Evolutionary conservation across 2,888 invertebrate genomes (phyloP), one percentile per base, ranked within the genome.

Genomic region (Drosophila falleni): DNA sequence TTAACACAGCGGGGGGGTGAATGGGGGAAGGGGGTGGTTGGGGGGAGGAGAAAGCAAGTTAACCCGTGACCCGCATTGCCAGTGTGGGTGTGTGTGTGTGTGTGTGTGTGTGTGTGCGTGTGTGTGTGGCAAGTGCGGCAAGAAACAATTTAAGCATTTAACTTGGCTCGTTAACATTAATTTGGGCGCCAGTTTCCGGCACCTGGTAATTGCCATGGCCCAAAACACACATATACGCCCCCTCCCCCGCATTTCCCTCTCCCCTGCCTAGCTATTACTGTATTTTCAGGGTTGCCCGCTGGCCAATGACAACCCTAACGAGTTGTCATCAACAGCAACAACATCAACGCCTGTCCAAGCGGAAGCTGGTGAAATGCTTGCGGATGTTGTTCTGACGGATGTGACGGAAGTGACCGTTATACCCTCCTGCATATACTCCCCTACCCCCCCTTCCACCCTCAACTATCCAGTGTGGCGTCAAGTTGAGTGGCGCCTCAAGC

Each of bases 141-240:
- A 78, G 74, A 77, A 79, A 79, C 79, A 80, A 80, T 80, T 80
- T 78, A 73, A 71, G 46, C 75, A 81, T 81, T 81, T 78, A 81
- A 81, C 72, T 81, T 79, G 71, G 62, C 81, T 78, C 81, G 81
- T 81, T 81, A 76, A 78, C 81, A 81, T 81, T 81, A 81, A 81
- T 81, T 81, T 81, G 62, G 67, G 64, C 71, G 68, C 61, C 81
- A 71, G 73, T 71, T 80, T 72, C 78, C 79, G 67, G 73, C 49
- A 31, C 60, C 55, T 59, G 61, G 60, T 65, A 71, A 74, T 68
- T 66, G 76, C 66, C 73, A 49, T 49, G 41, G 46, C 59, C 56
- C 37, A 44, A 51, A 53, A 46, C 66, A 61, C 59, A 62, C 16
- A 50, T 42, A 50, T 10, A 13, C 16, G 16, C 47, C 35, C 31